Conservation (phyloP, 2,797 vertebrate species). For the Mormyrops attenuatus region DNA sequence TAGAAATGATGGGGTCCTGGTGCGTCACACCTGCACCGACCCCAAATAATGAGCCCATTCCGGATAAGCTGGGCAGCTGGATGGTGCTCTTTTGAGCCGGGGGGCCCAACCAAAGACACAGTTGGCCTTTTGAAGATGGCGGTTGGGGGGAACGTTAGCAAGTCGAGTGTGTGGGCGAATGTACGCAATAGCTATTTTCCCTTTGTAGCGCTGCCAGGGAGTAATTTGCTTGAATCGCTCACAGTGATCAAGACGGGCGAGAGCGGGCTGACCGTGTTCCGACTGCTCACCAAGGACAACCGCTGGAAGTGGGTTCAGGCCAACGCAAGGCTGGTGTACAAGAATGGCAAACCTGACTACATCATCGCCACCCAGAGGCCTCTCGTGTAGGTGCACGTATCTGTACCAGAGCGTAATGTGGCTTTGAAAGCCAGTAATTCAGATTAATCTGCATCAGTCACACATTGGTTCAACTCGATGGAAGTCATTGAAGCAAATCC, state of each 20-base stretch:
- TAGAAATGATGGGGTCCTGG: background rate
- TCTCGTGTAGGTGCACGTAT: constrained; percentile 60
- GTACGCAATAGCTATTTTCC: background rate
- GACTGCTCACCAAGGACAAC: constrained; percentile 73
- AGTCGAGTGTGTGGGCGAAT: background rate
- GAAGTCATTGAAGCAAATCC: background rate
- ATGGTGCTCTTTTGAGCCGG: background rate
- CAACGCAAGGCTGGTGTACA: constrained; percentile 70
- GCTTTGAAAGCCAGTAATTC: background rate
- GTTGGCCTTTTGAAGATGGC: background rate
- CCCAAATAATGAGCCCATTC: background rate
- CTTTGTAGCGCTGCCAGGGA: background rate
- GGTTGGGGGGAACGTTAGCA: background rate
- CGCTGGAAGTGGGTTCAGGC: constrained; percentile 77
- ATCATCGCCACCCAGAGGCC: constrained; percentile 71
- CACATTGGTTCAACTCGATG: background rate
- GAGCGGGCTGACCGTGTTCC: constrained; percentile 68
- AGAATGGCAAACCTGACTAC: constrained; percentile 66
- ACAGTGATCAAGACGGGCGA: constrained; percentile 76
- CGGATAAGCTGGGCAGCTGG: background rate
- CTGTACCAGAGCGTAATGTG: background rate
- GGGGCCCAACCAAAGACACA: background rate
- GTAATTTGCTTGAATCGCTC: background rate
- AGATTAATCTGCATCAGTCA: background rate
- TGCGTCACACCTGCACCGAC: constrained; percentile 7